Base-by-base conservation (phyloP, 1,140 invertebrate species). In the Polyergus mexicanus region DNA sequence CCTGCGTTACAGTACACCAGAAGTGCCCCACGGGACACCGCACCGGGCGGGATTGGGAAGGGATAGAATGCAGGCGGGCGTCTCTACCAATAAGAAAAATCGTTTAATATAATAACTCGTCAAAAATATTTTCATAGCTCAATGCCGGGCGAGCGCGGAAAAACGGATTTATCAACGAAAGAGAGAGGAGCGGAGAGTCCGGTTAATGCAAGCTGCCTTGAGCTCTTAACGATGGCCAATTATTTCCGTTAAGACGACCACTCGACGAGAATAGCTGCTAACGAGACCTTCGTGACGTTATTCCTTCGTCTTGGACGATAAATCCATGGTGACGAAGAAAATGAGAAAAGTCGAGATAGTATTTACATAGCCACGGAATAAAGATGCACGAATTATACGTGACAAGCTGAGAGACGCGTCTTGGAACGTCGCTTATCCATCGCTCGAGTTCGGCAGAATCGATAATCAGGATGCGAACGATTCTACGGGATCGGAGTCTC, bases 61-160 rank as follows among this genome's bases (percentile, higher is more conserved):
- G 60, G 28, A 19, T 38, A 25, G 41, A 69, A 86, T 77, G 71
- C 84, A 69, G 80, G 68, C 85, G 68, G 63, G 32, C 69, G 16
- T 19, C 47, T 51, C 78, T 62, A 74, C 81, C 90, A 90, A 91
- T 92, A 91, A 92, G 89, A 91, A 90, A 91, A 93, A 93, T 93
- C 92, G 93, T 93, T 94, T 93, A 94, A 93, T 94, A 93, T 93
- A 93, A 94, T 94, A 94, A 94, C 91, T 92, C 92, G 91, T 94
- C 92, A 89, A 92, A 92, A 92, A 91, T 92, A 92, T 91, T 87
- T 90, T 89, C 88, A 76, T 84, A 85, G 75, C 22, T 85, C 63
- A 16, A 68, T 51, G 63, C 5, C 84, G 76, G 44, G 35, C 22
- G 76, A 38, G 54, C 25, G 44, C 44, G 75, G 47, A 51, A n/a